Base-by-base conservation (phyloP, 2,797 vertebrate species). In the Enteromius paludinosus region DNA sequence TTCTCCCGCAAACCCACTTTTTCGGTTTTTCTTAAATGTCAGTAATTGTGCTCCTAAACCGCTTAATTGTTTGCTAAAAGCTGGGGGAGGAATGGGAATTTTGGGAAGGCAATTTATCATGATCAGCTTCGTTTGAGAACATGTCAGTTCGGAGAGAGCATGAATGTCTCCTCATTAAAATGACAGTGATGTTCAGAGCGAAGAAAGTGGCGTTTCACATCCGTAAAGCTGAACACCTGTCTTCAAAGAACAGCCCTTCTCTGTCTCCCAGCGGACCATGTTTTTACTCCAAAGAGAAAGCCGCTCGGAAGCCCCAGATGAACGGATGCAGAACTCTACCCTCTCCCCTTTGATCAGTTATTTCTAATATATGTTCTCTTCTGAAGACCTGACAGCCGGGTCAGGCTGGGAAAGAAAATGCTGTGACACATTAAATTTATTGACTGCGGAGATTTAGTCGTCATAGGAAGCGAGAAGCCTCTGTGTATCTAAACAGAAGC, bases 31-130 rank as follows among this genome's bases (percentile, higher is more conserved):
- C 88, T 82, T 86, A 33, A 59, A 69, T 73, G 85, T 76, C 73
- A n/a, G 80, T 86, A 90, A 90, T 92, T 90, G 90, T 84, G 78
- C 82, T 89, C 73, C 65, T 89, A 89, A 89, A 91, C 84, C 85
- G 71, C 77, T 83, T 93, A 92, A 93, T 92, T 92, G 90, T 85
- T 83, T 28, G 77, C 68, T 76, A 71, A 83, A 84, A 82, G 33
- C 62, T 59, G 7, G 23, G 17, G 87, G 88, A 89, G 86, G 84
- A 87, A 78, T 84, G 65, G 86, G 84, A 87, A 65, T 72, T 89
- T 88, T 84, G 85, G 86, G 70, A 86, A 85, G 87, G 86, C 88
- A 88, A 92, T 92, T 91, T 79, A 91, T 92, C 89, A 87, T 81
- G 84, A 84, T 91, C 87, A 89, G 87, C 81, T 86, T 87, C 80